These are phyloP conservation scores for Eubasilissa regina DNA, from an alignment of 1,140 invertebrate genomes.

Conservation along the genomic window DNA sequence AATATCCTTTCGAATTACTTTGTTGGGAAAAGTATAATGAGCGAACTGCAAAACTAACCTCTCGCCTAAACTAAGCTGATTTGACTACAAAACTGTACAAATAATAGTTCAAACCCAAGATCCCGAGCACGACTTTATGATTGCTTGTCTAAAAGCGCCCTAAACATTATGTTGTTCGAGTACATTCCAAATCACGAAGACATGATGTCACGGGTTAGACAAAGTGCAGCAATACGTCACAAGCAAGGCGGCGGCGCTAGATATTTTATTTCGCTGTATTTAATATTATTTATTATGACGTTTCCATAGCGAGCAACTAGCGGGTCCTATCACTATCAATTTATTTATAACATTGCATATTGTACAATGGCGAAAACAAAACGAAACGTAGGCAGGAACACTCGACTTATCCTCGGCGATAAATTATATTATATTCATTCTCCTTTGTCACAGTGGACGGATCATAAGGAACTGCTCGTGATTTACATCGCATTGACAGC, in stretches of 20 bases:
- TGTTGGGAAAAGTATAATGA: no score
- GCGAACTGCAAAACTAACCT: no score
- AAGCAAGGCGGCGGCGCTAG: conserved; percentile 1
- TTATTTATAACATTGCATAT: conserved; percentile 15
- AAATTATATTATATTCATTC: conserved; percentile 55
- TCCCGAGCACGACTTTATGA: no score
- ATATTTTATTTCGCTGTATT: conserved; percentile 27
- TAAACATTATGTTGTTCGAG: conserved; percentile 2
- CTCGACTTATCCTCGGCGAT: conserved; percentile 43
- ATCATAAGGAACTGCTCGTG: conserved; percentile 45
- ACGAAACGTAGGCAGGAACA: conserved; percentile 40
- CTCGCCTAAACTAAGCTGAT: no score
- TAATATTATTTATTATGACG: conserved; percentile 37
- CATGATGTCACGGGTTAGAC: conserved; percentile 10
- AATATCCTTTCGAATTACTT: no score
- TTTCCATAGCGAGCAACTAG: neutral
- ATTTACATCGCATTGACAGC: conserved; percentile 37
- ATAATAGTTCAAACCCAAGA: no score
- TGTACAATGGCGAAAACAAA: conserved; percentile 38
- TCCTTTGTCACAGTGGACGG: conserved; percentile 55
- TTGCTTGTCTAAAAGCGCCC: neutral
- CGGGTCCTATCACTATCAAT: conserved; percentile 34
- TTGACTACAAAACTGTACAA: no score
- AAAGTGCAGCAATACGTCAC: neutral
- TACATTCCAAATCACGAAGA: neutral